Evolutionary conservation across 2,888 invertebrate species (phyloP).

Genomic region (Latheticus oryzae): DNA sequence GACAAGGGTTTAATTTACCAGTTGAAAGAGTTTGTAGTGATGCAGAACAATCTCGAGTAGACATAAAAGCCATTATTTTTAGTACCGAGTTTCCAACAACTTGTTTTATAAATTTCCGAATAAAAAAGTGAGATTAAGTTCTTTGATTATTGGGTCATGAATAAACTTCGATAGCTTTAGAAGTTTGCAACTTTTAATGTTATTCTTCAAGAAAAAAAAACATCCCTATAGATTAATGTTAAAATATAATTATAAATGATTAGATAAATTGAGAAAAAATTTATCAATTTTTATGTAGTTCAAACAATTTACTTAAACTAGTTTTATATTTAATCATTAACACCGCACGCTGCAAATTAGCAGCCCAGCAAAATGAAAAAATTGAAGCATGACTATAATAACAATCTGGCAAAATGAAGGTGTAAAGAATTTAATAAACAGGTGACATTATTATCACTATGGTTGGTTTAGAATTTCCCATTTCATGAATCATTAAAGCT

Average conservation of each 20-base stretch:
- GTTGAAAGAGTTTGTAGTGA: conserved; percentile 38
- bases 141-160: conserved; percentile 38
- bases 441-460: conserved; percentile 46
- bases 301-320: no score
- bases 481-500: conserved; percentile 48
- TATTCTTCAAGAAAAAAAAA: no score
- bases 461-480: conserved; percentile 39
- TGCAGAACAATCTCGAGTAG: conserved; percentile 43
- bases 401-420: conserved; percentile 49
- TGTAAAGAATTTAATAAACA: conserved; percentile 51
- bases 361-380: conserved; percentile 22
- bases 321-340: no score
- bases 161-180: conserved; percentile 2
- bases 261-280: no score
- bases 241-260: no score
- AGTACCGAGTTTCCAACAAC: conserved; percentile 36
- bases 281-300: no score
- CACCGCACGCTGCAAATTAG: no score
- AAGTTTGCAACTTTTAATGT: background rate
- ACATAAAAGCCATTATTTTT: conserved; percentile 43
- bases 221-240: no score
- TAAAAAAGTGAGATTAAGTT: conserved; percentile 11
- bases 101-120: conserved; percentile 31
- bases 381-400: conserved; percentile 41
- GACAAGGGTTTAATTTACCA: conserved; percentile 38